Base-by-base conservation (phyloP, 2,797 vertebrate genomes). In the Phyllotis vaccarum region DNA sequence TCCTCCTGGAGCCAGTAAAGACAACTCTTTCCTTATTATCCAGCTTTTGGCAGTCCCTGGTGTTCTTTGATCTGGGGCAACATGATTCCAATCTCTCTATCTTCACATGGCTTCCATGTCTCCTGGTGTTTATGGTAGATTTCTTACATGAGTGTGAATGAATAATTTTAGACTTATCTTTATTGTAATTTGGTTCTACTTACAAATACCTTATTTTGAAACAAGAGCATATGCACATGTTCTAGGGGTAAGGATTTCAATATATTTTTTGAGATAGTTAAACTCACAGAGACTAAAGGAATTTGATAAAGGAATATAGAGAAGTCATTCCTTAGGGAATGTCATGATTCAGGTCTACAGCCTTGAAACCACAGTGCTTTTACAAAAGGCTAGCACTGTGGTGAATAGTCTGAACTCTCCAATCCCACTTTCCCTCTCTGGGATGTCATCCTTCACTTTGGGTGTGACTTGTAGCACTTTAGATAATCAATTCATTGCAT, bases 201-300 rank as follows among this genome's bases (percentile, higher is more conserved):
- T 74, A 8, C 78, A n/a, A 75, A 74, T 31, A 52, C 17, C 12
- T 27, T 68, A 64, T 81, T 83, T 85, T 34, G 58, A 70, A 94
- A 87, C 68, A 94, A 37, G 52, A 31, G 70, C 66, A 94, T 9
- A n/a, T 29, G 86, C 3, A 72, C 8, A 16, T 10, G 6, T 46
- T 68, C 3, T 1, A 13, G 29, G 17, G 16, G 3, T 82, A 83
- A 82, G 21, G 22, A 64, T 2, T 76, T 91, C 21, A 49, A 72
- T 9, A 5, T 27, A 64, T 68, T 27, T 79, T 91, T 83, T 58
- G 22, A 14, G 29, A 82, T n/a, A 70, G 31, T 49, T 92, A 9
- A 95, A n/a, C 27, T 21, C 12, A 79, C 16, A 95, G 24, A n/a
- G 92, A 68, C 43, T 22, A 90, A 78, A 29, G 64, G 52, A 90